Percentiles rank a stretch among this genome's conserved stretches.
Conservation (phyloP, 1,140 invertebrate genomes). For the Coelopa frigida region DNA sequence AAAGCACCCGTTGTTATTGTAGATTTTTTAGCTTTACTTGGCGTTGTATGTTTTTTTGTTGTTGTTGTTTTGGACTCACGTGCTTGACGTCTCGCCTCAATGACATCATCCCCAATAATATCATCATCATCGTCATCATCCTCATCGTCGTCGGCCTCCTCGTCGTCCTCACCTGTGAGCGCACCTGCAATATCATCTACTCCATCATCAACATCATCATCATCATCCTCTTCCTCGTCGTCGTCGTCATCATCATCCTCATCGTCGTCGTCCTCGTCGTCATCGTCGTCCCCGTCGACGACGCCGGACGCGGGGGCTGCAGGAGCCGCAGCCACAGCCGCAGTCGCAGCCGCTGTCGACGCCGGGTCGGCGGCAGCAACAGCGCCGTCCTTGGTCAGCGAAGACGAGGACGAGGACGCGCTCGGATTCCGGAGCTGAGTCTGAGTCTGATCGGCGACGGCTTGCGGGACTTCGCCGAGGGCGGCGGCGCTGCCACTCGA, state of each 20-base stretch:
- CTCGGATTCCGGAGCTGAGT: constrained; percentile 34
- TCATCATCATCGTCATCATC: constrained; percentile 61
- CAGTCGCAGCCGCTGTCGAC: constrained; percentile 44
- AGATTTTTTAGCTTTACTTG: constrained; percentile 34
- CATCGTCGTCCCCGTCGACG: constrained; percentile 53
- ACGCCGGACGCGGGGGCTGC: constrained; percentile 14
- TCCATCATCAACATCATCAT: constrained; percentile 46
- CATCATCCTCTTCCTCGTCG: constrained; percentile 51
- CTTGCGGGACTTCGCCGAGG: background rate
- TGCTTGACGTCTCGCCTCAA: constrained; percentile 58
- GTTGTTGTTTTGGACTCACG: constrained; percentile 73
- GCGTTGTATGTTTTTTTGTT: constrained; percentile 17
- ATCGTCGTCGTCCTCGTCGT: constrained; percentile 63
- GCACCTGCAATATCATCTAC: constrained; percentile 57
- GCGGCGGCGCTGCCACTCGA: background rate
- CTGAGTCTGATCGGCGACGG: constrained; percentile 22
- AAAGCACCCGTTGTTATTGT: constrained; percentile 49
- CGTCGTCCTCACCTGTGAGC: constrained; percentile 58
- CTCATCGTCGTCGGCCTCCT: constrained; percentile 68
- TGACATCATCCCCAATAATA: constrained; percentile 56
- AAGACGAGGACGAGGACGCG: constrained; percentile 42
- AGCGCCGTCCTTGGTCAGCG: constrained; percentile 20
- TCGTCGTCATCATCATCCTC: constrained; percentile 61
- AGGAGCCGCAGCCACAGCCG: constrained; percentile 39
- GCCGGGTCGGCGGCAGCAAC: background rate